Base-by-base conservation (phyloP, 2,113 vertebrate genomes). In the Alethe diademata region DNA sequence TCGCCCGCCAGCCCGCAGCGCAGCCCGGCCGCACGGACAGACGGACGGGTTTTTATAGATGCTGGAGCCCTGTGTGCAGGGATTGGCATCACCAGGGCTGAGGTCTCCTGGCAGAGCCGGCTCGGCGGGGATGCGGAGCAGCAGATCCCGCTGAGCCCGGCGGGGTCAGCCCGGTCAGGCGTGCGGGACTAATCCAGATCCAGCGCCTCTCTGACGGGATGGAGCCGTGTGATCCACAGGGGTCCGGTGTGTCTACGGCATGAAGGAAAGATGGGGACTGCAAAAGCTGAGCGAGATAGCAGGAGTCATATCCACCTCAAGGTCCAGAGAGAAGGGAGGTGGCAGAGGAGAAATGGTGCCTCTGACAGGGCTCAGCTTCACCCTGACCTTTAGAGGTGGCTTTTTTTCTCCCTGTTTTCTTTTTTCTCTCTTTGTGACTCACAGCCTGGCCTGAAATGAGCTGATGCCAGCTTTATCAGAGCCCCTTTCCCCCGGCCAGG, bases 11-110 rank as follows among this genome's bases (percentile, higher is more conserved):
- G 74, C 19, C 64, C 2, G 33, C 3, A 2, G 76, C 0, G 8
- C 58, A 18, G 57, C 47, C 19, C 24, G 0, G 0, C 15, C 25
- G 0, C 18, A 1, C 0, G 3, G 9, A 0, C 11, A 2, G 25
- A 18, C n/a, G 25, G 25, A 18, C n/a, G 25, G 58, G 1, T 31
- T 22, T 95, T 89, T 95, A 97, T 95, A 74, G 90, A 14, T 8
- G 14, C 69, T 1, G 1, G 29, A 74, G 29, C 19, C 70, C 88
- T 8, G 22, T 65, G 79, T 3, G 4, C 2, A 0, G 70, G 79
- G 93, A 56, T 78, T 78, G 90, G 64, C 67, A 54, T 35, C 4
- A 0, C 4, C 58, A 12, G 8, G 57, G 36, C 31, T 12, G 54
- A 53, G 54, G 7, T 6, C 6, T 43, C 7, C n/a, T 56, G 86